Evolutionary conservation across 2,113 vertebrate genomes (phyloP).

Genomic region (Phrynosoma platyrhinos): DNA sequence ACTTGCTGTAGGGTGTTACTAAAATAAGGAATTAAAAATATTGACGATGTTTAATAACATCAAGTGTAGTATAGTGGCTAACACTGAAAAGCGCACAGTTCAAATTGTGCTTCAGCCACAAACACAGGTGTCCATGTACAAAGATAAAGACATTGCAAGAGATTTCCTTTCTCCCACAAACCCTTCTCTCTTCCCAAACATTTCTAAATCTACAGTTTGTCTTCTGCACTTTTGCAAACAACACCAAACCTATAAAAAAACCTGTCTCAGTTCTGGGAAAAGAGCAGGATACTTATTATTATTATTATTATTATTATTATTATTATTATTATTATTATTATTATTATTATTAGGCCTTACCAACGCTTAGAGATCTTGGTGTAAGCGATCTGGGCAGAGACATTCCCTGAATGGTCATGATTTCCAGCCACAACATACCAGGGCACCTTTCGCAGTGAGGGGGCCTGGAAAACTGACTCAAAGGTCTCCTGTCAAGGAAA

Average conservation of each 20-base stretch:
- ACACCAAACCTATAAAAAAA: not conserved
- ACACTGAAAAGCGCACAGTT: too few relatives aligned
- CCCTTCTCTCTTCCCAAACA: not conserved
- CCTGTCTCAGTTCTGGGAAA: too few relatives aligned
- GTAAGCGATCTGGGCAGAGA: constrained; percentile 91
- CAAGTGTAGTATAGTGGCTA: not conserved
- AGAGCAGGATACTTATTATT: too few relatives aligned
- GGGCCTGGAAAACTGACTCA: constrained; percentile 84
- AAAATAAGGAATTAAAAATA: not conserved
- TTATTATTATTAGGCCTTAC: constrained; percentile 66
- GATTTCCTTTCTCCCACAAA: not conserved
- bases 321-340: too few relatives aligned
- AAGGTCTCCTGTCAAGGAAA: constrained; percentile 83
- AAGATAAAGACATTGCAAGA: not conserved
- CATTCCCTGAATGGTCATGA: constrained; percentile 90
- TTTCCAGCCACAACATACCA: constrained; percentile 94
- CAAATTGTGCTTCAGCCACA: too few relatives aligned
- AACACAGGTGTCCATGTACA: not conserved
- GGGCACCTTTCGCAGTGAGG: constrained; percentile 81
- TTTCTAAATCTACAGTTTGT: not conserved
- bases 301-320: too few relatives aligned
- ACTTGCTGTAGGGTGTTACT: not conserved
- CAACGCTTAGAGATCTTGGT: constrained; percentile 84
- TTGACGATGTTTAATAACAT: not conserved
- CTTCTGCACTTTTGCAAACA: not conserved